phyloP scores from a whole-genome alignment of 2,888 invertebrate genomes.

The Galerucella pusilla region DNA sequence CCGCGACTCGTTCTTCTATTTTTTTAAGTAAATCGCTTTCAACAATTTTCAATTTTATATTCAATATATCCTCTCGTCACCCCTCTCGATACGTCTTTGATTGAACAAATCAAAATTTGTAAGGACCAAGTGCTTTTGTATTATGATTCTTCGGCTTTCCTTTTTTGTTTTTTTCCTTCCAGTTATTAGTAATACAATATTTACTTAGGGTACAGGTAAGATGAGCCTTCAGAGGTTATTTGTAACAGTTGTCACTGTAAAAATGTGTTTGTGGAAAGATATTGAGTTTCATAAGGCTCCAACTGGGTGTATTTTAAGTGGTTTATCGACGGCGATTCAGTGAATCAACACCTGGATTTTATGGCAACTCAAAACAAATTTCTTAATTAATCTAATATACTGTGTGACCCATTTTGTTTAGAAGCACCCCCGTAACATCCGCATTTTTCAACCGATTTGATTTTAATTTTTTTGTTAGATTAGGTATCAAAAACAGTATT shows the following conservation, averaged over 20 bases:
- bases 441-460: too few relatives aligned
- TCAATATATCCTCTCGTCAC: not conserved
- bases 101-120: conserved; percentile 34
- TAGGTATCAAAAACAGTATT: too few relatives aligned
- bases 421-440: too few relatives aligned
- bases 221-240: conserved; percentile 21
- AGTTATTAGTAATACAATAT: conserved; percentile 35
- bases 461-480: too few relatives aligned
- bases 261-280: conserved; percentile 26
- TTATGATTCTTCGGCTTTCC: conserved; percentile 7
- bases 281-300: conserved; percentile 29
- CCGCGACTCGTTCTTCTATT: too few relatives aligned
- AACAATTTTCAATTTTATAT: not conserved
- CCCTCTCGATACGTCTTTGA: not conserved
- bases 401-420: too few relatives aligned
- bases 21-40: too few relatives aligned
- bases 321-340: not conserved
- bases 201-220: conserved; percentile 33
- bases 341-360: conserved; percentile 20
- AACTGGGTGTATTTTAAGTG: not conserved
- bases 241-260: conserved; percentile 34
- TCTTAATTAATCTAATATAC: not conserved
- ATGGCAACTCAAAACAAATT: not conserved
- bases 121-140: conserved; percentile 11
- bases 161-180: conserved; percentile 24